Base-by-base conservation (phyloP, 2,888 invertebrate genomes). In the Leucania comma region DNA sequence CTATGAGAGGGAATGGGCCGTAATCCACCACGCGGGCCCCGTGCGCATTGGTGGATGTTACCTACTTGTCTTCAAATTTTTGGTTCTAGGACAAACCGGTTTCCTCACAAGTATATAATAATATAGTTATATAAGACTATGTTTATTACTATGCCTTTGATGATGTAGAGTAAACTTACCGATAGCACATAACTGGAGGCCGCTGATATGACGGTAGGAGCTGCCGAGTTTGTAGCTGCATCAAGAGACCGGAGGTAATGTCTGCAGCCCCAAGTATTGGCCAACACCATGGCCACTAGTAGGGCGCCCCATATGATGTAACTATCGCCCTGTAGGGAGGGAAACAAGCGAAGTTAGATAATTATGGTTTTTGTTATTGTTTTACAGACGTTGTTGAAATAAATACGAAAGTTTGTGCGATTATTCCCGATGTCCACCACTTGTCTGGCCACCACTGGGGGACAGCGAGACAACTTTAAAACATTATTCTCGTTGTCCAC, bases 171-270 rank as follows among this genome's bases (percentile, higher is more conserved):
- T 48, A n/a, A 17, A 95, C 96, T 96, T 92, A 97, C 97, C 83
- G 97, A 97, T 75, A 96, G 90, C 61, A 97, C 90, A 88, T 97
- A 97, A 90, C 97, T 97, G 26, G 97, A 96, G 1, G 97, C 96
- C 35, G 97, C 96, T 66, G 97, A 97, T 75, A 96, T 95, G 54
- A 97, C 96, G 14, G 97, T 97, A 0, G 97, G 97, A 8, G 96
- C 94, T 22, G 97, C 95, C 0, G 97, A 97, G 78, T 97, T 97
- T 53, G 93, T 90, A 1, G 96, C 94, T 1, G 94, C 94, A 80
- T 97, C 97, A 3, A 97, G 90, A 0, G 97, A 97, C 80, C 97
- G 96, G 58, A 97, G 96, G 88, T 97, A 97, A 83, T 97, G 94
- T 17, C 97, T 94, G 91, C 96, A 97, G 35, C 97, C 97, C 86